Conservation (phyloP, 2,888 invertebrate genomes). For the Priapulus caudatus region DNA sequence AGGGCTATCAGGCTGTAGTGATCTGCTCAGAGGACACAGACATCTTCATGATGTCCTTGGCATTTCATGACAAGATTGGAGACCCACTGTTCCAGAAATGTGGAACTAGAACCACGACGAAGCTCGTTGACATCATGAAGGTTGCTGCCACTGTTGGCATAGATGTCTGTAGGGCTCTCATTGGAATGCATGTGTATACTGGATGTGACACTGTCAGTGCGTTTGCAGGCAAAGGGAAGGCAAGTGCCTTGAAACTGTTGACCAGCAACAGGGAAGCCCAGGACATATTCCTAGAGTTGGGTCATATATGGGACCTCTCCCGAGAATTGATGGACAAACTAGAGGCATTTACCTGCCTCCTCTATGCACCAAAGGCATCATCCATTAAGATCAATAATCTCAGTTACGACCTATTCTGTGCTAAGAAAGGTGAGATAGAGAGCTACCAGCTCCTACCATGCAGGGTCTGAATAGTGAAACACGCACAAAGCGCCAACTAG, state of each 20-base stretch:
- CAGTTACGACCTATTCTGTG: conserved; percentile 17
- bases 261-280: too few species aligned
- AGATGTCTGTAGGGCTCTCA: too few species aligned
- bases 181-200: conserved; percentile 18
- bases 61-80: conserved; percentile 10
- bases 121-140: conserved; percentile 14
- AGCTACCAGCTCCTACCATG: conserved; percentile 14
- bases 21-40: conserved; percentile 19
- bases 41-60: conserved; percentile 18
- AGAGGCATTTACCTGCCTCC: too few species aligned
- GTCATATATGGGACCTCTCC: too few species aligned
- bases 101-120: conserved; percentile 6
- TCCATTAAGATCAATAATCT: too few species aligned
- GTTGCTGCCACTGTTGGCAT: conserved; percentile 9
- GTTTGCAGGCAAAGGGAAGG: too few species aligned
- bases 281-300: too few species aligned
- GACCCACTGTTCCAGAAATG: conserved; percentile 8
- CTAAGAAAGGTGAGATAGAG: conserved; percentile 16
- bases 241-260: too few species aligned
- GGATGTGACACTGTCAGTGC: too few species aligned
- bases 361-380: too few species aligned
- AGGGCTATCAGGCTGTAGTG: conserved; percentile 14
- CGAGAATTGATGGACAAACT: too few species aligned
- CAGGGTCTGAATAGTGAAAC: conserved; percentile 11
- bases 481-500: conserved; percentile 14